A percentile compares a stretch with the other conserved stretches of the same genome.
Conservation (phyloP, 2,888 invertebrate species). For the Cactoblastis cactorum region DNA sequence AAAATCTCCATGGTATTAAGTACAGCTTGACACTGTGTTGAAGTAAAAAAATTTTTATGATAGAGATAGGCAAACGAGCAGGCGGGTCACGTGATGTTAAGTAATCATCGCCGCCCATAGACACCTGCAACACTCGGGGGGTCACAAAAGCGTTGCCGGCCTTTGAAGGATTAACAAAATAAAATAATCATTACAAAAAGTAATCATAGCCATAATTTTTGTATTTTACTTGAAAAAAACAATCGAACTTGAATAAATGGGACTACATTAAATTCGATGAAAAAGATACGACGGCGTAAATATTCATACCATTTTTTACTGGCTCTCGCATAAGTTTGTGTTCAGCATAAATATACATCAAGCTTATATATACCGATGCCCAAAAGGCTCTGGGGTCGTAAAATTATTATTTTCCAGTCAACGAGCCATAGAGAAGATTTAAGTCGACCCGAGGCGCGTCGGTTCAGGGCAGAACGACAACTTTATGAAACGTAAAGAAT, state of each 20-base stretch:
- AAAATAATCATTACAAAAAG: no score
- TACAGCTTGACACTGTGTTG: no score
- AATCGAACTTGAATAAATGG: background rate
- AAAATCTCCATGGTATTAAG: no score
- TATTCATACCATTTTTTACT: background rate
- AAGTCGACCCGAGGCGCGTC: constrained; percentile 19
- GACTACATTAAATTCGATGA: background rate
- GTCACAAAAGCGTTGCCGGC: no score
- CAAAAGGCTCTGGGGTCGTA: constrained; percentile 10
- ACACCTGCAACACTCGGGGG: no score
- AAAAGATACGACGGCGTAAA: background rate
- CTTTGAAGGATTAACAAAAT: no score
- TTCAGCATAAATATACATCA: constrained; percentile 16
- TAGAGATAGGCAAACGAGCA: no score
- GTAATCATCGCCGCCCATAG: no score
- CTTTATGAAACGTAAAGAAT: constrained; percentile 26
- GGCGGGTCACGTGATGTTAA: no score
- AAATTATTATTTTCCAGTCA: constrained; percentile 26
- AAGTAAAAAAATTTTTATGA: no score
- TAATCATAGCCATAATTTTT: no score
- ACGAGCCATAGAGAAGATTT: constrained; percentile 20
- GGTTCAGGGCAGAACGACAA: constrained; percentile 17
- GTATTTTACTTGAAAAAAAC: no score
- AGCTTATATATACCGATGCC: background rate
- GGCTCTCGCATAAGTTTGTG: background rate